Evolutionary conservation across 2,113 vertebrate species (phyloP).

Genomic region (Calypte anna): DNA sequence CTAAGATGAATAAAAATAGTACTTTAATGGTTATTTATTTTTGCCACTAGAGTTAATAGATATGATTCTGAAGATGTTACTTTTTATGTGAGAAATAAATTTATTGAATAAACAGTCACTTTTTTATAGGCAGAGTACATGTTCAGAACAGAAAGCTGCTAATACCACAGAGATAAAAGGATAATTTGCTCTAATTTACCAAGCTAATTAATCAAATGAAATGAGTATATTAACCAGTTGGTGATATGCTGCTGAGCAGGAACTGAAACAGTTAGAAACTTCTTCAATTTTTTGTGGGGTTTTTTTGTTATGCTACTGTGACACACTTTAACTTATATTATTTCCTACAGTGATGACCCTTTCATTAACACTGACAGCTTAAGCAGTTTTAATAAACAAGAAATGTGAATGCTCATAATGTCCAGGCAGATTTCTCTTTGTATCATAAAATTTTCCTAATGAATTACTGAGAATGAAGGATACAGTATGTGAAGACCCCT

Average conservation of each 20-base stretch:
- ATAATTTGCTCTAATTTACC: conserved; percentile 58
- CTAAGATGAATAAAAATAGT: not conserved
- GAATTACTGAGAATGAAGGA: not conserved
- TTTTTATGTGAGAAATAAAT: not conserved
- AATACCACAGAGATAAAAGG: conserved; percentile 54
- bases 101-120: not conserved
- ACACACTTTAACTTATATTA: not conserved
- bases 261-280: conserved; percentile 29
- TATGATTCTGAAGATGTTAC: not conserved
- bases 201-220: conserved; percentile 59
- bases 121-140: conserved; percentile 10
- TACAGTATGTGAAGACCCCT: not conserved
- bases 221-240: conserved; percentile 37
- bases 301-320: not conserved
- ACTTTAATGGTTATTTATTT: not conserved
- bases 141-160: conserved; percentile 46
- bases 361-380: not conserved
- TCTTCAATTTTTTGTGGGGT: not conserved
- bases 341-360: not conserved
- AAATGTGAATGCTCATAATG: not conserved
- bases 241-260: conserved; percentile 35
- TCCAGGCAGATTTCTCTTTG: not conserved
- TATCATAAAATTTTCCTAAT: not conserved
- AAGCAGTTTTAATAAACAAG: not conserved
- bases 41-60: not conserved